A percentile compares a stretch with the other conserved stretches of the same genome.
These are phyloP conservation scores for Aphidoletes aphidimyza DNA, from an alignment of 2,888 invertebrate genomes.

Conservation along the genomic window DNA sequence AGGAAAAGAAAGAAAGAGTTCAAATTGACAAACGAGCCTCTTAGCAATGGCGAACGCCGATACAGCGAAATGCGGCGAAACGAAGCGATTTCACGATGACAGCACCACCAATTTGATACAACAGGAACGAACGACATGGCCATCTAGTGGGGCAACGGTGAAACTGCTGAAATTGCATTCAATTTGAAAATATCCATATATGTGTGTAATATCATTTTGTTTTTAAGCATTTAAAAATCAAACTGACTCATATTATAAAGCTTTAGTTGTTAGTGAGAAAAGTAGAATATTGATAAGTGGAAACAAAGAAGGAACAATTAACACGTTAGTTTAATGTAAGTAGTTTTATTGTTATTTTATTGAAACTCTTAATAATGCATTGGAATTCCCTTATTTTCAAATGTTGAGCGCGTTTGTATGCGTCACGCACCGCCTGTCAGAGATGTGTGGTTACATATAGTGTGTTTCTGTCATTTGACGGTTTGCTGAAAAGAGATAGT, in stretches of 20 bases:
- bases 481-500: constrained; percentile 21
- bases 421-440: constrained; percentile 30
- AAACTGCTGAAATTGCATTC: no score
- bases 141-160: neutral
- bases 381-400: no score
- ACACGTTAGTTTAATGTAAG: no score
- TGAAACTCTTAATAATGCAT: no score
- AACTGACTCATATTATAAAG: no score
- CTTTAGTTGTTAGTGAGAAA: no score
- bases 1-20: constrained; percentile 61
- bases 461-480: neutral
- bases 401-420: constrained; percentile 4
- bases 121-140: neutral
- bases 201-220: no score
- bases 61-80: constrained; percentile 1
- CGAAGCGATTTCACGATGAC: neutral
- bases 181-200: no score
- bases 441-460: neutral
- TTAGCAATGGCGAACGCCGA: constrained; percentile 22
- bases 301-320: no score
- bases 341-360: no score
- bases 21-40: constrained; percentile 15
- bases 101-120: neutral
- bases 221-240: no score
- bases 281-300: no score